A percentile compares a stretch with the other conserved stretches of the same genome.
Evolutionary conservation across 2,113 vertebrate species (phyloP).

Genomic region (Myrmophylax atrothorax): DNA sequence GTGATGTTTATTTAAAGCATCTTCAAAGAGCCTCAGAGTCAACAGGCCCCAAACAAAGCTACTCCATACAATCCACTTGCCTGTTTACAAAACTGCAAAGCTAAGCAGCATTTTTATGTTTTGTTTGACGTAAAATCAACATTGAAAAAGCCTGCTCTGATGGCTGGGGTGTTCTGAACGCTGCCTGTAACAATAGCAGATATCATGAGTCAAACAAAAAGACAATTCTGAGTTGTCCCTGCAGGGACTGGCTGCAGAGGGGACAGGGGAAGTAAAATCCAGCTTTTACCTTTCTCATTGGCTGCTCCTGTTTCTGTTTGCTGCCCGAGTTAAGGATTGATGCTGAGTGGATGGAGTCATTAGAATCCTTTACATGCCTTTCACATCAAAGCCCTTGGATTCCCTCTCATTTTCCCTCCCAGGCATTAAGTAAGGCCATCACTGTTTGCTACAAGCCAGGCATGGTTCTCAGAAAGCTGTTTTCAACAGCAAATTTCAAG

Average conservation of each 20-base stretch:
- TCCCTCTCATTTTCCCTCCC: background rate
- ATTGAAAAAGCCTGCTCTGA: background rate
- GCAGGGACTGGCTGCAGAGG: background rate
- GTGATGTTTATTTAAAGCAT: background rate
- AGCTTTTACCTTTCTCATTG: background rate
- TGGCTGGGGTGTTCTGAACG: background rate
- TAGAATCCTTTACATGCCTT: background rate
- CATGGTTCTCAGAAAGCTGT: background rate
- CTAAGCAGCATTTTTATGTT: background rate
- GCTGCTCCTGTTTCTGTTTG: background rate
- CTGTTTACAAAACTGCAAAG: constrained; percentile 46
- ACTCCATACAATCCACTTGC: background rate
- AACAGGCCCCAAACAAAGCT: background rate
- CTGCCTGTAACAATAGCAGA: background rate
- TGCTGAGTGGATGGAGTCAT: background rate
- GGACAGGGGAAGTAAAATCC: background rate
- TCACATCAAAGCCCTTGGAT: background rate
- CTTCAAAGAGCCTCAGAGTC: background rate
- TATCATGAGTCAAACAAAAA: background rate
- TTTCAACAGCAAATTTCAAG: background rate
- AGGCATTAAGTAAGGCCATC: background rate
- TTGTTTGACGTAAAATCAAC: constrained; percentile 27
- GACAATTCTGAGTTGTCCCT: background rate
- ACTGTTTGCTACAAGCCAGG: background rate
- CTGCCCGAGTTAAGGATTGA: background rate